Base-by-base conservation (phyloP, 2,797 vertebrate genomes). In the Propithecus deckenii region DNA sequence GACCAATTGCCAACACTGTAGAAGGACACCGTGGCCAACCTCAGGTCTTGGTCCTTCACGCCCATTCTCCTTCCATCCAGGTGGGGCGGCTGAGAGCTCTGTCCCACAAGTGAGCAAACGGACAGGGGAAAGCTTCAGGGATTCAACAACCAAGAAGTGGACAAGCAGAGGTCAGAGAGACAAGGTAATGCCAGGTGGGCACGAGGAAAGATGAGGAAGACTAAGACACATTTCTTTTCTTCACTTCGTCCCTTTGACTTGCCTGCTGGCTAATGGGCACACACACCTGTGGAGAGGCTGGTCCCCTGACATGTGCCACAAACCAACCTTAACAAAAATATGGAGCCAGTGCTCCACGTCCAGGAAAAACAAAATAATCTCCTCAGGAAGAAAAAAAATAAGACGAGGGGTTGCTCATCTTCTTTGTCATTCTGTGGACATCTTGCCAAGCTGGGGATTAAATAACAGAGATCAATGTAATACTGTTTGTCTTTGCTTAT, bases 361-460 rank as follows among this genome's bases (percentile, higher is more conserved):
- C 89, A 22, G 61, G 18, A 79, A 4, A 61, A 96, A 92, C 9
- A 5, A 59, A 46, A 89, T 48, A 90, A 96, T 22, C n/a, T 75
- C 52, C 15, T 80, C 0, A 0, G 7, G 18, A 79, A 97, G 86
- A 65, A 94, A 96, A 72, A 71, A 79, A 67, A 1, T 32, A 96
- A 90, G 35, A 67, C 11, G 52, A 83, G 2, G 59, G 18, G 76
- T 97, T 84, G 71, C 1, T 63, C 94, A 71, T 94, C 75, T 94
- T 86, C 38, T 75, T 97, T 50, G 80, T 46, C 10, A 57, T 96
- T 96, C 83, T 61, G 1, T 79, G 86, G 83, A 35, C 9, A 15
- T 11, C 91, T 52, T 94, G 59, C 46, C 95, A 97, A 96, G 86
- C 91, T 88, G 90, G 38, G 78, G 30, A 81, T 5, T 80, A 97